phyloP scores from a whole-genome alignment of 2,888 invertebrate genomes.

The Troglohyphantes excavatus region DNA sequence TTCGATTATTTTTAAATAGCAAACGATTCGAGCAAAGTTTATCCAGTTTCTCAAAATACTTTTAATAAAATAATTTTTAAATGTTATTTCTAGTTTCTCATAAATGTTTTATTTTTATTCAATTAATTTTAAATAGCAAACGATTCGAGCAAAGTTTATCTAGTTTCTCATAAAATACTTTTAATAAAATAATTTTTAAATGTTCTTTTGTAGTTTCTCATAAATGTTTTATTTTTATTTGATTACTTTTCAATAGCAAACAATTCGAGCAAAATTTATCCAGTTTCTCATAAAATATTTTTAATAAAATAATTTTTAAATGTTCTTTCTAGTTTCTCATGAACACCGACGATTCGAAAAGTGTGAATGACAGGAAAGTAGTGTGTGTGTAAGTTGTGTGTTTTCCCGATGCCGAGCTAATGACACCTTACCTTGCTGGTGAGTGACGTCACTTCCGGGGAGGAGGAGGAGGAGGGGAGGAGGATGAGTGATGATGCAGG shows the following conservation, averaged over 20 bases:
- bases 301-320: background rate
- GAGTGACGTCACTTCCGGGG: slow-evolving; percentile 68
- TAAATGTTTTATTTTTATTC: no score
- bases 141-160: no score
- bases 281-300: background rate
- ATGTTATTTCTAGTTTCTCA: background rate
- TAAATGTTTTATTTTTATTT: no score
- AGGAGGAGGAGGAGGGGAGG: background rate
- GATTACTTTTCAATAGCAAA: no score
- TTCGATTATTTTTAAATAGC: no score
- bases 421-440: slow-evolving; percentile 17
- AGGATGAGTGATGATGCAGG: slow-evolving; percentile 1
- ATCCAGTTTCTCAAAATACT: background rate
- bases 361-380: no score
- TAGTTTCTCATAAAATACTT: background rate
- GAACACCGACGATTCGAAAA: background rate
- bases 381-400: background rate
- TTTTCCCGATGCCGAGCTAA: slow-evolving; percentile 1
- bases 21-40: no score
- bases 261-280: no score
- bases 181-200: background rate
- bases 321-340: background rate
- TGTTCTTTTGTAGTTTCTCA: background rate
- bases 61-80: background rate
- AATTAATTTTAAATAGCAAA: no score